A percentile compares a stretch with the other conserved stretches of the same genome.
Conservation (phyloP, 2,888 invertebrate species). For the Eristalis tenax region DNA sequence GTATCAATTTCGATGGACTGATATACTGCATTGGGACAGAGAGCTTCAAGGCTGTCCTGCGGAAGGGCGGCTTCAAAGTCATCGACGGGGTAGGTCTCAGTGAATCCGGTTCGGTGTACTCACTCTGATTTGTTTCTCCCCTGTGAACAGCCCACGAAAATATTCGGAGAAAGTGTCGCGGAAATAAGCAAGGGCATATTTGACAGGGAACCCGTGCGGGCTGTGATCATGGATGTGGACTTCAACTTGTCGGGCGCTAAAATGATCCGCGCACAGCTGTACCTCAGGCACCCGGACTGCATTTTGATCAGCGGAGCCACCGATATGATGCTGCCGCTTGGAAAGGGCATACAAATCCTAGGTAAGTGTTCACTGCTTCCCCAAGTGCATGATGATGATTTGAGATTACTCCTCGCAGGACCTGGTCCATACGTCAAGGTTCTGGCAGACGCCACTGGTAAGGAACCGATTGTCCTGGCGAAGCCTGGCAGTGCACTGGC, state of each 20-base stretch:
- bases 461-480: constrained; percentile 78
- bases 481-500: constrained; percentile 81
- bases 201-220: constrained; percentile 80
- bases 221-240: constrained; percentile 82
- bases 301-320: constrained; percentile 81
- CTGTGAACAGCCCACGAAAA: constrained; percentile 73
- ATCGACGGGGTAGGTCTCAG: constrained; percentile 78
- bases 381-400: neutral
- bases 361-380: constrained; percentile 74
- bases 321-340: constrained; percentile 79
- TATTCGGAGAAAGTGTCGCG: constrained; percentile 74
- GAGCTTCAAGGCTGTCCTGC: constrained; percentile 78
- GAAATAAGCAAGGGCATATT: constrained; percentile 73
- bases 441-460: constrained; percentile 78
- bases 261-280: constrained; percentile 80
- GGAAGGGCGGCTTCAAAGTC: constrained; percentile 80
- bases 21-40: constrained; percentile 81
- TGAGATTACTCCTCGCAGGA: constrained; percentile 73
- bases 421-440: constrained; percentile 80
- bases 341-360: constrained; percentile 76
- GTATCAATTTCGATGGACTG: constrained; percentile 81
- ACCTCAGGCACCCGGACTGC: constrained; percentile 81
- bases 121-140: neutral
- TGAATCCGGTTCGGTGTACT: too few relatives aligned
- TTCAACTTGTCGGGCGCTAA: constrained; percentile 80